A percentile compares a stretch with the other conserved stretches of the same genome.
These are phyloP conservation scores for Venustaconcha ellipsiformis DNA, from an alignment of 1,140 invertebrate genomes.

Conservation along the genomic window DNA sequence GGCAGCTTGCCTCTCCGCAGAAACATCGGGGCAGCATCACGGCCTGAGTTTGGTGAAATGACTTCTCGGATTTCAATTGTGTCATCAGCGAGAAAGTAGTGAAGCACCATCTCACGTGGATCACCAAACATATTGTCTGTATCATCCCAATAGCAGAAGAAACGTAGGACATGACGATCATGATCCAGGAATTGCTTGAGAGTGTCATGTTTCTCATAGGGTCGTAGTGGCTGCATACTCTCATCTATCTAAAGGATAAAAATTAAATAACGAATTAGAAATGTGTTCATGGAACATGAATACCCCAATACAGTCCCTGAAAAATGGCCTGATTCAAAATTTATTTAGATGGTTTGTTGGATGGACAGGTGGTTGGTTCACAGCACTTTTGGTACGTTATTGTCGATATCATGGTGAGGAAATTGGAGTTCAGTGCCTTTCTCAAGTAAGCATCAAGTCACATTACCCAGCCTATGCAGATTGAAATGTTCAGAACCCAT, in stretches of 20 bases:
- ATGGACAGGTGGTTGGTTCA: no score
- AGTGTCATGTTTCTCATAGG: constrained; percentile 69
- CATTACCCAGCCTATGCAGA: no score
- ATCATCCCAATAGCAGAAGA: constrained; percentile 70
- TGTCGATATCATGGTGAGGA: no score
- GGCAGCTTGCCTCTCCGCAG: constrained; percentile 63
- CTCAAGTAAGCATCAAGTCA: no score
- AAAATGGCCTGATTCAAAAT: no score
- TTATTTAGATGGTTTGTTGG: no score
- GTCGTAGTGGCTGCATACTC: constrained; percentile 66
- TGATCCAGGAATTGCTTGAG: constrained; percentile 69
- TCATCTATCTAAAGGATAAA: constrained; percentile 62
- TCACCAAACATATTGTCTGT: constrained; percentile 69
- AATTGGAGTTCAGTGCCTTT: no score
- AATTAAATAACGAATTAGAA: neutral
- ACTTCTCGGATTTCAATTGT: constrained; percentile 69
- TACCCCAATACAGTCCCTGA: no score
- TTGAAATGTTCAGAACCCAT: no score
- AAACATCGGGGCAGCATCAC: constrained; percentile 68
- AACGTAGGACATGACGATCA: constrained; percentile 68
- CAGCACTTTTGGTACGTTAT: no score
- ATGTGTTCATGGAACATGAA: no score
- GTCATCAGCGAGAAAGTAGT: constrained; percentile 70
- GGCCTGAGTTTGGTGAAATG: constrained; percentile 61
- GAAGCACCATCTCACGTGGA: constrained; percentile 65